A percentile compares a stretch with the other conserved stretches of the same genome.
phyloP scores from a whole-genome alignment of 2,797 vertebrate genomes.

The Galago senegalensis region DNA sequence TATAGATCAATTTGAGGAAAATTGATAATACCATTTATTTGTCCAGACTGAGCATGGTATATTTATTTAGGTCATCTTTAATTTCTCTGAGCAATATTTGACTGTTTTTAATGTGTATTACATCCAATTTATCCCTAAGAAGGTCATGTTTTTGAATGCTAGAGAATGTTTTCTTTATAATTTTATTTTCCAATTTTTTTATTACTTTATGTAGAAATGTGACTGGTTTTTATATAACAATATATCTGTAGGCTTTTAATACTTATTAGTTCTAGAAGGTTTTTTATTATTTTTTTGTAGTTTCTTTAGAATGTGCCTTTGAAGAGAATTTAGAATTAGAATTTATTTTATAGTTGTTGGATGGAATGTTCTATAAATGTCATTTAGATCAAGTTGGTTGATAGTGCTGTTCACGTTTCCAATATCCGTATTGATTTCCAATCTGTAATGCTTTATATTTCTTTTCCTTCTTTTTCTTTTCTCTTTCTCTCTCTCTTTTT shows the following conservation, averaged over 20 bases:
- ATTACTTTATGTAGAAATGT: background rate
- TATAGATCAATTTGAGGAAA: background rate
- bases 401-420: background rate
- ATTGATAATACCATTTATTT: background rate
- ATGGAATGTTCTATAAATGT: background rate
- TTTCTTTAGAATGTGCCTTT: background rate
- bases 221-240: background rate
- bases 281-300: background rate
- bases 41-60: background rate
- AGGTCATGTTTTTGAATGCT: background rate
- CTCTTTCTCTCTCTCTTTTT: background rate
- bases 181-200: background rate
- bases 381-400: background rate
- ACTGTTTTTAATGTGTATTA: background rate
- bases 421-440: background rate
- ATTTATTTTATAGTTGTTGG: background rate
- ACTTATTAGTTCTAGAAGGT: background rate
- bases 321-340: background rate
- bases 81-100: background rate
- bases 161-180: background rate
- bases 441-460: background rate
- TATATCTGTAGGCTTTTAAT: background rate
- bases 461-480: background rate
- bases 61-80: background rate
- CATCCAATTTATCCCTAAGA: background rate